Evolutionary conservation across 2,113 vertebrate species (phyloP), one percentile per base, ranked within the genome.

Genomic region (Acanthochromis polyacanthus): DNA sequence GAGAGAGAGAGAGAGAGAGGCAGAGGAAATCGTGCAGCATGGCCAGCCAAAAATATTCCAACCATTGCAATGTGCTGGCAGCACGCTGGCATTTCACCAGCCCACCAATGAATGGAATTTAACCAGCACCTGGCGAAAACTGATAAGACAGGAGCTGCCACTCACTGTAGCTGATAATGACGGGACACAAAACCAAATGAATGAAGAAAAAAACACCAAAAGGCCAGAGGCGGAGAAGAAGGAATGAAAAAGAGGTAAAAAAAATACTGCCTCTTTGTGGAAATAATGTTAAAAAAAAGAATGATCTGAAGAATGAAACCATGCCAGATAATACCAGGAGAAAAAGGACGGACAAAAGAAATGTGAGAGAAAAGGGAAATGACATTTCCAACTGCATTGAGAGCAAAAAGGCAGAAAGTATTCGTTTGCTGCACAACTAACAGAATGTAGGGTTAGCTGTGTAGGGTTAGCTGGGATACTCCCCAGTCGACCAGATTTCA

Each of bases 61-160:
- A 66, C 75, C 73, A 30, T 53, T 63, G 48, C 78, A 50, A 40
- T 59, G 55, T 71, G 66, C 67, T 73, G 69, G 69, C n/a, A 10
- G 45, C 10, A 1, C 48, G 1, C 52, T 89, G 85, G 82, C 88
- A 85, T 87, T 87, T 81, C 28, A 83, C 85, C 81, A 87, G 78
- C 70, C 66, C 82, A 84, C 30, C 56, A n/a, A 70, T 76, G 78
- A 90, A 87, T 82, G 87, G 77, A 75, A 76, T 91, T 87, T 60
- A 88, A 81, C 70, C 75, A 58, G 69, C 90, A 91, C 81, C 91
- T 91, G 91, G 89, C 84, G 86, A 76, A 76, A 61, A n/a, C 67
- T 81, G 92, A 93, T 93, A 94, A 94, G 88, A 84, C 85, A 46
- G 59, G 78, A 88, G 56, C 83, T 71, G 69, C 80, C 72, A 72